Evolutionary conservation across 2,113 vertebrate species (phyloP).

Genomic region (Onychorhynchus coronatus): DNA sequence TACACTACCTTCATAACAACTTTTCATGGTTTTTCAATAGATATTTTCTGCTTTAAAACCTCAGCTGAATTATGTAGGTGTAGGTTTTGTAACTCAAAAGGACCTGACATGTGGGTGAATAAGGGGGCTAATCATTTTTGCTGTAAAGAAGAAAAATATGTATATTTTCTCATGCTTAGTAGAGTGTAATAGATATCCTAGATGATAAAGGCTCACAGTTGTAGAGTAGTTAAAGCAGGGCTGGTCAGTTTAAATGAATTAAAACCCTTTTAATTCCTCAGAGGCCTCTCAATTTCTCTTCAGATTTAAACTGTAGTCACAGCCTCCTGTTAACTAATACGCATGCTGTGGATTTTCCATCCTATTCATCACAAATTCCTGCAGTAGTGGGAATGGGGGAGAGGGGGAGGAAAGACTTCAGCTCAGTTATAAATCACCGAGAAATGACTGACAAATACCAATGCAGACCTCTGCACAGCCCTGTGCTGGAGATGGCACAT

Average conservation of each 20-base stretch:
- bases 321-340: conserved; percentile 44
- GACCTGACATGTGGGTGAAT: background rate
- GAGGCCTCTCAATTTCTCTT: conserved; percentile 40
- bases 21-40: background rate
- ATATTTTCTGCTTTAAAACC: conserved; percentile 2
- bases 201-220: background rate
- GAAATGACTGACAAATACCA: conserved; percentile 57
- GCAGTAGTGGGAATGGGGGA: conserved; percentile 25
- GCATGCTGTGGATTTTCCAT: conserved; percentile 47
- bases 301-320: conserved; percentile 54
- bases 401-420: background rate
- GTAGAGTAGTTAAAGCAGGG: conserved; percentile 7
- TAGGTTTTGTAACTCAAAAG: background rate
- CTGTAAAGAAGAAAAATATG: conserved; percentile 24
- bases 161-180: conserved; percentile 15
- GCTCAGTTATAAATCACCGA: conserved; percentile 17
- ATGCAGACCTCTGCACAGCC: background rate
- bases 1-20: background rate
- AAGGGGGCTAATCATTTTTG: background rate
- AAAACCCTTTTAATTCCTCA: conserved; percentile 36
- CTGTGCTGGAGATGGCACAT: background rate
- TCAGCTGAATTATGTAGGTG: background rate
- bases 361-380: conserved; percentile 57
- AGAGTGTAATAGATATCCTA: conserved; percentile 8
- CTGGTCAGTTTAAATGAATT: conserved; percentile 50